Evolutionary conservation across 2,113 vertebrate species (phyloP).

Genomic region (Cardinalis cardinalis): DNA sequence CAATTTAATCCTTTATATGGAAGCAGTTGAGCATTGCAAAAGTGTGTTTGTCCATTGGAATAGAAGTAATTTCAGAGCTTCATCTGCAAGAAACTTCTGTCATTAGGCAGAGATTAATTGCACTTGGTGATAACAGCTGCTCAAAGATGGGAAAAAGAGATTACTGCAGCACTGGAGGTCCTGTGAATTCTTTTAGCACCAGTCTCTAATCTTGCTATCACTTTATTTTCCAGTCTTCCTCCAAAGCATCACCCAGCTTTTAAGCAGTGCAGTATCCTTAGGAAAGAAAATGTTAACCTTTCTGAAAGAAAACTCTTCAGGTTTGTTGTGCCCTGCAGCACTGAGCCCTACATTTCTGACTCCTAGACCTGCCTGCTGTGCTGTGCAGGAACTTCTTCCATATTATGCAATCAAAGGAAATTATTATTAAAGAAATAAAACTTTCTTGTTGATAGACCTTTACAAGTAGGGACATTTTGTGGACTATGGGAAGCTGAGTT

Average conservation of each 20-base stretch:
- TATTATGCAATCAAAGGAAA: neutral
- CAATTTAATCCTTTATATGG: neutral
- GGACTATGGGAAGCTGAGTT: neutral
- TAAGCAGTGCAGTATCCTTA: neutral
- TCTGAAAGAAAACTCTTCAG: neutral
- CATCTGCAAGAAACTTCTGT: neutral
- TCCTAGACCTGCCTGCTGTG: neutral
- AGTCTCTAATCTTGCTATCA: neutral
- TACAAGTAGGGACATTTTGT: neutral
- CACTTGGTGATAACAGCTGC: neutral
- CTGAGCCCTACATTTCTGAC: neutral
- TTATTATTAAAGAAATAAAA: neutral
- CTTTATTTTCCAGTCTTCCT: neutral
- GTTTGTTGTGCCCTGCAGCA: neutral
- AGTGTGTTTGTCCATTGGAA: neutral
- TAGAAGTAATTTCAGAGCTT: neutral
- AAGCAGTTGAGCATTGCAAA: neutral
- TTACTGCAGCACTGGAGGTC: neutral
- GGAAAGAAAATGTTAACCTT: neutral
- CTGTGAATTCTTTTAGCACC: neutral
- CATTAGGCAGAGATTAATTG: neutral
- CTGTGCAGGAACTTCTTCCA: neutral
- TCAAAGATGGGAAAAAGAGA: neutral
- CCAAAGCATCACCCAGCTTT: neutral
- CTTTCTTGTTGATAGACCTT: neutral